Evolutionary conservation across 2,113 vertebrate genomes (phyloP).

Genomic region (Tauraco erythrolophus): DNA sequence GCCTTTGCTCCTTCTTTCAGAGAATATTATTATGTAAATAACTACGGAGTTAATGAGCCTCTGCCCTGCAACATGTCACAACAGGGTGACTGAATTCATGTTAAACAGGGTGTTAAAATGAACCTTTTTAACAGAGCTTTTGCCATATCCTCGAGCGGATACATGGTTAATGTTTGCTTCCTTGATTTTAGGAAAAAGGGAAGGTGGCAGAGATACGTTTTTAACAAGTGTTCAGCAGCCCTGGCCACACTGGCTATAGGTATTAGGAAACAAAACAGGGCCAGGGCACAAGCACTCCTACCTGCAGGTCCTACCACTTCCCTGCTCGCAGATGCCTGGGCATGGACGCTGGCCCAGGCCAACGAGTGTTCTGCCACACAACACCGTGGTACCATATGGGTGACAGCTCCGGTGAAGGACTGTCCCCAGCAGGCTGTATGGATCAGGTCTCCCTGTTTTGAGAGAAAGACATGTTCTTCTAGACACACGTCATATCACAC

Average conservation of each 20-base stretch:
- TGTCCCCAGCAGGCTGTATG: accelerated
- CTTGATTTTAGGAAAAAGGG: accelerated
- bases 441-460: neutral
- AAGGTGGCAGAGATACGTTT: accelerated
- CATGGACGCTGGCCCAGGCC: neutral
- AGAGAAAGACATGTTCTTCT: neutral
- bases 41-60: neutral
- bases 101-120: neutral
- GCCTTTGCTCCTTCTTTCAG: neutral
- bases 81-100: neutral
- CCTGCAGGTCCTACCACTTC: neutral
- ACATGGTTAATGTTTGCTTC: accelerated
- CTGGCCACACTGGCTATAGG: no score
- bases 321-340: neutral
- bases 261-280: neutral
- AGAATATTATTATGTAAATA: neutral
- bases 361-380: accelerated
- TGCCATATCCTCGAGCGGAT: accelerated
- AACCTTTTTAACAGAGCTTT: neutral
- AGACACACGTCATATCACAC: accelerated
- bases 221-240: neutral
- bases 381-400: accelerated
- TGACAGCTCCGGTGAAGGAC: no score
- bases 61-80: neutral
- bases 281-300: accelerated